These are phyloP conservation scores for Chrysemys picta DNA, from an alignment of 2,113 vertebrate species.

Conservation along the genomic window DNA sequence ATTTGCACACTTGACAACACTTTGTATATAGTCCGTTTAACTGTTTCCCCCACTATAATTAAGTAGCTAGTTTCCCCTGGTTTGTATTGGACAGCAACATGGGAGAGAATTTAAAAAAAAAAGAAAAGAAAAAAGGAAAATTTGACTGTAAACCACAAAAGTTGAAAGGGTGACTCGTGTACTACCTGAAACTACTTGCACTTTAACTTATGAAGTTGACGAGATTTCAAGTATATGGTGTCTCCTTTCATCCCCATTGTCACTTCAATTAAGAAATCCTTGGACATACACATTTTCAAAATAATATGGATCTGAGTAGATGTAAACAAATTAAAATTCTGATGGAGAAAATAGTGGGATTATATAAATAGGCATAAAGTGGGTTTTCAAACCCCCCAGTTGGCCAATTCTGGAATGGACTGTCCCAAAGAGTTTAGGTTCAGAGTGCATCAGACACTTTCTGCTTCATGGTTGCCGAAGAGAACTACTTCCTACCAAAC, in stretches of 20 bases:
- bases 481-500: fast-evolving
- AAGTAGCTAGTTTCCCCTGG: conserved; percentile 23
- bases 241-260: not conserved
- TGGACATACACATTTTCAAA: not conserved
- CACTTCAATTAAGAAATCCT: not conserved
- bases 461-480: not conserved
- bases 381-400: not conserved
- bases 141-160: not conserved
- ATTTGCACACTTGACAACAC: conserved; percentile 4
- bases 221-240: not conserved
- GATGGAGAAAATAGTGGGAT: not conserved
- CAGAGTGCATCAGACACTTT: not conserved
- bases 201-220: not conserved
- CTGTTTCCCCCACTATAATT: not conserved
- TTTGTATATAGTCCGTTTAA: not conserved
- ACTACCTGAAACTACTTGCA: not conserved
- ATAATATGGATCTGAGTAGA: not conserved
- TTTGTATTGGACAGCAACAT: conserved; percentile 2
- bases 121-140: not conserved
- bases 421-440: not conserved
- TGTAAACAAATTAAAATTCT: not conserved
- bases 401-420: not conserved
- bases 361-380: not conserved
- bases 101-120: not conserved
- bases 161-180: not conserved